Base-by-base conservation (phyloP, 2,113 vertebrate species). In the Gasterosteus nipponicus region DNA sequence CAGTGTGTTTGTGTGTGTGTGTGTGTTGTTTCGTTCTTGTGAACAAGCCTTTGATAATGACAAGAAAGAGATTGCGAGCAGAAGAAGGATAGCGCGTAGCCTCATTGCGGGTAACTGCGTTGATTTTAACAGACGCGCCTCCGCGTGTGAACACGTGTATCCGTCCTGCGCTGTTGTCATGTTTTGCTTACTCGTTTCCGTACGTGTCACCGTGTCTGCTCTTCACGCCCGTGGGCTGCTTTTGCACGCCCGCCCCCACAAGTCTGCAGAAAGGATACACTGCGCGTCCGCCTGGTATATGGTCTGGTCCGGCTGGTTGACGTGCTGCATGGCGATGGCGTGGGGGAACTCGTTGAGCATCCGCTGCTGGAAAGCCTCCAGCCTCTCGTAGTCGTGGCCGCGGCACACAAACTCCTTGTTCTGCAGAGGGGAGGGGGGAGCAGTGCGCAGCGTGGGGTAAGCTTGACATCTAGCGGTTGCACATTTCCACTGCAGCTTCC, bases 341-440 rank as follows among this genome's bases (percentile, higher is more conserved):
- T 99, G 97, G 61, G 98, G 98, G 87, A 99, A 99, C 94, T 99
- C 98, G 47, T 95, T 97, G 86, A 99, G 92, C 98, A 99, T 99
- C 85, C 98, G 92, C 94, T 99, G 98, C 85, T 99, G 98, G 92
- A 99, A 99, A 73, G 98, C 98, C 93, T 99, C 98, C 93, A 99
- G 91, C 73, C 98, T 93, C 92, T 99, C 98, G 31, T 99, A 99
- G 95, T 99, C 98, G 80, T 99, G 98, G 77, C 98, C 98, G 69
- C 98, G 95, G 90, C 98, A 99, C 92, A 99, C 97, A 94, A 99
- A 99, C 93, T 99, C 98, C 91, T 99, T 99, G 89, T 99, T 99
- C 98, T 99, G 91, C 86, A 82, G 65, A 19, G 38, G 46, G 0
- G 71, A 0, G 75, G 54, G 19, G 0, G 61, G 68, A 10, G 61